phyloP scores from a whole-genome alignment of 2,113 vertebrate genomes.

The Pseudonaja textilis region DNA sequence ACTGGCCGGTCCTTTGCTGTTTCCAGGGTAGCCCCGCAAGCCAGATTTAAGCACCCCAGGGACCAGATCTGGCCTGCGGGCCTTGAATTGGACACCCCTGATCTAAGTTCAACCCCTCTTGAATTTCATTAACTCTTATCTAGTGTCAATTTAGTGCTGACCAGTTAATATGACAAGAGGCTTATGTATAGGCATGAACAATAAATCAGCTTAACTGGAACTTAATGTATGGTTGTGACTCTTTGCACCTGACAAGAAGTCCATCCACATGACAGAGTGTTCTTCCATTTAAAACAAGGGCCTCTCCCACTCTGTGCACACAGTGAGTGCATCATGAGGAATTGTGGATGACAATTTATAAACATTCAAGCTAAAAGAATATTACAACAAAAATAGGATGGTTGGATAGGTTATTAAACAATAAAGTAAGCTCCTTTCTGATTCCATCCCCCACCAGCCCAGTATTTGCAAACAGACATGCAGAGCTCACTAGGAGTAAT shows the following conservation, averaged over 20 bases:
- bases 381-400: neutral
- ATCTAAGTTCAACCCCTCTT: neutral
- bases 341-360: neutral
- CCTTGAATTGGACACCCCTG: too few species aligned
- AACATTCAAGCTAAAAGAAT: neutral
- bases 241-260: neutral
- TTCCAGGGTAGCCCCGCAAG: too few species aligned
- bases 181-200: neutral
- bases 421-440: neutral
- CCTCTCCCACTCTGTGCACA: neutral
- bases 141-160: neutral
- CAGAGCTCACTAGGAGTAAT: neutral
- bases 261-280: neutral
- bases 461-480: neutral
- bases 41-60: too few species aligned
- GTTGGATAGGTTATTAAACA: neutral
- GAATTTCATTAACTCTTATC: neutral
- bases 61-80: too few species aligned
- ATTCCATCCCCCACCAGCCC: neutral
- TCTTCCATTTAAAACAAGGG: neutral
- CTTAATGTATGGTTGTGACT: neutral
- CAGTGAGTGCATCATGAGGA: neutral
- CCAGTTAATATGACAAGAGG: neutral
- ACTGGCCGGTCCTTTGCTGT: too few species aligned
- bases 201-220: neutral